Conservation (phyloP, 23 tunicate genomes). For the Ciona savignyi region DNA sequence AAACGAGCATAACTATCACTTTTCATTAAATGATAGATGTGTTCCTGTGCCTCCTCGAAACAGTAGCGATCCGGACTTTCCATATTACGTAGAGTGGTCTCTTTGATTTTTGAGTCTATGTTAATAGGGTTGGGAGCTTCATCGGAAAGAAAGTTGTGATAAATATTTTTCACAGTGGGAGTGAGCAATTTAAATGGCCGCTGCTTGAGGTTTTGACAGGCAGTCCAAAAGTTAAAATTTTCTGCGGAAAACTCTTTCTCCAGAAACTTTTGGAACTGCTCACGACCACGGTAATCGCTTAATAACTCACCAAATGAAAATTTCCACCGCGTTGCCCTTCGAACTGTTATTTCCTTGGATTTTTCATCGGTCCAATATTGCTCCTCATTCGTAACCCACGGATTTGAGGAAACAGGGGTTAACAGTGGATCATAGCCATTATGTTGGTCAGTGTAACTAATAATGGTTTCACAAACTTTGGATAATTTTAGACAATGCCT, state of each 20-base stretch:
- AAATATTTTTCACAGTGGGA: conserved; percentile 45
- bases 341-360: conserved; percentile 46
- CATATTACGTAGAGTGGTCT: conserved; percentile 58
- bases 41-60: conserved; percentile 93
- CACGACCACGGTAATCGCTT: conserved; percentile 53
- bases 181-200: conserved; percentile 52
- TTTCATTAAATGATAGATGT: conserved; percentile 92
- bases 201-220: conserved; percentile 54
- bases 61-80: conserved; percentile 76
- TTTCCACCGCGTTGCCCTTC: conserved; percentile 79
- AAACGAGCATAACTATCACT: conserved; percentile 90
- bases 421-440: conserved; percentile 57
- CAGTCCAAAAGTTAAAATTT: conserved; percentile 84
- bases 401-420: conserved; percentile 49
- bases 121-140: conserved; percentile 76
- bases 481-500: conserved; percentile 94
- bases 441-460: conserved; percentile 57
- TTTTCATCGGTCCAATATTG: conserved; percentile 38
- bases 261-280: conserved; percentile 79
- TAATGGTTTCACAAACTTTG: conserved; percentile 73
- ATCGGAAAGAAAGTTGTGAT: conserved; percentile 45
- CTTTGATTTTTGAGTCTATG: conserved; percentile 82
- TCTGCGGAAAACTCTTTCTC: conserved; percentile 94
- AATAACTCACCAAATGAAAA: conserved; percentile 82
- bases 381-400: conserved; percentile 81